Base-by-base conservation (phyloP, 2,888 invertebrate species). In the Chorisops tibialis region DNA sequence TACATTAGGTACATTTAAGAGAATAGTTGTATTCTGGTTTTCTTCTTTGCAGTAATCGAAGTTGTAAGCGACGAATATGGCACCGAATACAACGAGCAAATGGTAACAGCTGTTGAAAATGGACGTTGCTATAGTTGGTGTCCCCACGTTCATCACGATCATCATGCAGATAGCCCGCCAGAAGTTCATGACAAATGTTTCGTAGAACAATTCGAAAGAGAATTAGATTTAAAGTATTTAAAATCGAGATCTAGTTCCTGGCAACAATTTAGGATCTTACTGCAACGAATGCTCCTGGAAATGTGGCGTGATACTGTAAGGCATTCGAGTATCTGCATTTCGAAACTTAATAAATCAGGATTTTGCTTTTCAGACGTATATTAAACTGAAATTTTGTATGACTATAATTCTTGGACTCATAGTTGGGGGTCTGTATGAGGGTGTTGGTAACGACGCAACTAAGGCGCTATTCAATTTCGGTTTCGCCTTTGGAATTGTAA, bases 381-480 rank as follows among this genome's bases (percentile, higher is more conserved):
- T 91, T 48, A 81, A 86, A 72, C 75, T 91, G n/a, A 86, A 88
- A 69, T 81, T 87, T 43, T 78, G 81, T 11, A 79, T 91, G 69
- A 86, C 89, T 67, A 73, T 88, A 62, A 83, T 87, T 65, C 75
- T 91, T 45, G 90, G 87, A 0, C 71, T 87, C 3, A 80, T 90
- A 11, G 81, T 91, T 11, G 91, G 88, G 0, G 81, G 82, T 3
- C 73, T 91, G 52, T 93, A 88, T 73, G 80, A 83, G 39, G 82
- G 84, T 61, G 88, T 91, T 78, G 92, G 91, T 11, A 84, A 87
- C 68, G 89, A 91, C 69, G 92, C 87, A 0, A 88, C 91, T 0
- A 91, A 89, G 73, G 89, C 89, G 0, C 78, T 92, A 22, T 91
- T 88, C 74, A 91, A 91, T 77, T 92, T 91, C 71, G 91, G 91